Conservation (phyloP, 2,113 vertebrate species). For the Alaudala cheleensis region DNA sequence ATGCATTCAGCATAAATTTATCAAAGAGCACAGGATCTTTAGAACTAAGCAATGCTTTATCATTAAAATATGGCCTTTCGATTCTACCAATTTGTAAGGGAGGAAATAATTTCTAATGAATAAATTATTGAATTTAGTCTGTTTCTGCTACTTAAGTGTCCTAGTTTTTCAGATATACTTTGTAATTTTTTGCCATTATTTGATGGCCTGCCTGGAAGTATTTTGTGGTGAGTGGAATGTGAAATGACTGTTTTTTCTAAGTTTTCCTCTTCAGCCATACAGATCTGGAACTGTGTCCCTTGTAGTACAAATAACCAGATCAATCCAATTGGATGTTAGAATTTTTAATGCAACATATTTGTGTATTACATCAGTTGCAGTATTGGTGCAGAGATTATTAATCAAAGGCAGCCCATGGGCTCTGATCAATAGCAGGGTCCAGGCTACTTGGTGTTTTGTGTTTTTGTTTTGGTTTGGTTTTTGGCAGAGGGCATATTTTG, state of each 20-base stretch:
- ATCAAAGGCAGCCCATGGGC: background rate
- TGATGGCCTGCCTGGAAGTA: background rate
- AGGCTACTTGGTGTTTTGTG: background rate
- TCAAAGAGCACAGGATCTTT: background rate
- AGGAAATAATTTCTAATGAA: slow-evolving; percentile 14
- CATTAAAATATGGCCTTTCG: background rate
- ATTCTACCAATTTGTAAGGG: background rate
- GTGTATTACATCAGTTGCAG: background rate
- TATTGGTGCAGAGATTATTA: slow-evolving; percentile 7
- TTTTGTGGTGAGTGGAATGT: background rate
- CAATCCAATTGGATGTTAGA: background rate
- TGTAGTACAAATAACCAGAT: background rate
- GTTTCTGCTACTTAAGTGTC: background rate
- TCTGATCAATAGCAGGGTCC: background rate
- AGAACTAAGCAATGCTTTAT: background rate
- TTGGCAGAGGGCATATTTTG: fast-evolving
- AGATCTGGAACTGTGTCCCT: background rate
- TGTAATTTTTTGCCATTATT: background rate
- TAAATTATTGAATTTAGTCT: slow-evolving; percentile 4
- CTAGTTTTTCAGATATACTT: background rate
- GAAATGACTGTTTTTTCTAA: background rate
- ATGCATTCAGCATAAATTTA: background rate
- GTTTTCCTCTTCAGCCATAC: background rate
- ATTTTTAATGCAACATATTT: background rate
- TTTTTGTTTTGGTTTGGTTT: background rate